Percentiles rank a stretch among this genome's conserved stretches.
These are phyloP conservation scores for Notoglanidium macrostoma DNA, from an alignment of 2,797 vertebrate species.

Conservation along the genomic window DNA sequence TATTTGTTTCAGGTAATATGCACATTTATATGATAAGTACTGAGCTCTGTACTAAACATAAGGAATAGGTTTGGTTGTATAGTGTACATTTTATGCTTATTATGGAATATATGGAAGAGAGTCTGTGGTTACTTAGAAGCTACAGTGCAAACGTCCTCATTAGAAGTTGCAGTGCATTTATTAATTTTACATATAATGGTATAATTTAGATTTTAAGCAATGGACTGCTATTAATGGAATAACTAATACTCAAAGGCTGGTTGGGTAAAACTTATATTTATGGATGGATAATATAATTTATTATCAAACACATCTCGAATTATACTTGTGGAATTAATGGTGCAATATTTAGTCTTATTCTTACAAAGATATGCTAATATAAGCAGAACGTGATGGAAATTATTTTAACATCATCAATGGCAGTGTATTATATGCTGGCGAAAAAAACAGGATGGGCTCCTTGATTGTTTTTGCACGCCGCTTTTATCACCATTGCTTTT, in stretches of 20 bases:
- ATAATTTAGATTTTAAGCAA: not conserved
- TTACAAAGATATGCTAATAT: not conserved
- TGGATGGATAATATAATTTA: not conserved
- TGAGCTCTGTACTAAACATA: not conserved
- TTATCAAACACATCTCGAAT: not conserved
- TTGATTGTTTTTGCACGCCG: not conserved
- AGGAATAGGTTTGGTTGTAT: not conserved
- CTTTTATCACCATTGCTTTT: not conserved
- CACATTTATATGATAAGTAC: not conserved
- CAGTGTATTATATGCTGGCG: not conserved
- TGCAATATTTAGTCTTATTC: not conserved
- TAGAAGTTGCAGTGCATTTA: not conserved
- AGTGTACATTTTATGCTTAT: not conserved
- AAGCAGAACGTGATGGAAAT: not conserved
- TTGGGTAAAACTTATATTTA: not conserved
- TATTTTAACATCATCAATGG: not conserved
- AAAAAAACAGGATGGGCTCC: not conserved
- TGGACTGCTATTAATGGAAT: not conserved
- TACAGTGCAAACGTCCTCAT: not conserved
- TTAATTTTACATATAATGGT: not conserved
- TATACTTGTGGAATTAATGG: not conserved
- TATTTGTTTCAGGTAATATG: not conserved
- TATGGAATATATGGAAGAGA: not conserved
- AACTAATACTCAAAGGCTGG: not conserved
- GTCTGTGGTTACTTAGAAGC: not conserved